These are phyloP conservation scores for Apamea monoglypha DNA, from an alignment of 2,888 invertebrate genomes.

Conservation along the genomic window DNA sequence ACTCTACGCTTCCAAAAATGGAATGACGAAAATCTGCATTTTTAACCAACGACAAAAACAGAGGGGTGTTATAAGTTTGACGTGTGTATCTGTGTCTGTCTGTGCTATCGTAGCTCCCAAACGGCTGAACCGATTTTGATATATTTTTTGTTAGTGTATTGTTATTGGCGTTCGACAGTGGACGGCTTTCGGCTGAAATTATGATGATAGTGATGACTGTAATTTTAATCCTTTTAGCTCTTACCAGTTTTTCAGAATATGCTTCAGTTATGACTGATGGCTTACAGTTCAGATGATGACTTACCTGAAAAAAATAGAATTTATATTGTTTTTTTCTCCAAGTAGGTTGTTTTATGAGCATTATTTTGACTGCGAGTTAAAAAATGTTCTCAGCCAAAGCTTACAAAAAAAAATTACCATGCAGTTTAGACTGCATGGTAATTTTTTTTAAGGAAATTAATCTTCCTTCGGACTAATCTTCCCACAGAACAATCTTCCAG, in stretches of 20 bases:
- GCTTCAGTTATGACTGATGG: not conserved
- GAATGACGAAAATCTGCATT: not conserved
- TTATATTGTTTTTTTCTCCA: not conserved
- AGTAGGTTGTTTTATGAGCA: not conserved
- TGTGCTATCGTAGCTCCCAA: too few species aligned
- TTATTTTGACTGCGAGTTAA: not conserved
- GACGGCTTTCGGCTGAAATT: not conserved
- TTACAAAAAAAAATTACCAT: too few species aligned
- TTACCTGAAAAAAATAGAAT: conserved; percentile 59
- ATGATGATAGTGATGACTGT: too few species aligned
- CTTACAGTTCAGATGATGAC: conserved; percentile 22
- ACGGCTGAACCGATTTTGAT: too few species aligned
- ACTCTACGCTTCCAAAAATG: not conserved
- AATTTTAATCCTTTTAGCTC: not conserved
- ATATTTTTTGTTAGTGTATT: not conserved
- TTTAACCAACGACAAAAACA: too few species aligned
- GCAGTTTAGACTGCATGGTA: too few species aligned
- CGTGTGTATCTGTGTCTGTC: too few species aligned
- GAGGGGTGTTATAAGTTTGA: too few species aligned
- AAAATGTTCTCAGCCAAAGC: not conserved
- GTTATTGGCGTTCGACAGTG: not conserved
- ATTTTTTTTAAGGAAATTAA: not conserved
- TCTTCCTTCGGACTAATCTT: not conserved
- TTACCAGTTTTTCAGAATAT: conserved; percentile 9
- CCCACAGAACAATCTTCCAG: not conserved